A percentile compares a stretch with the other conserved stretches of the same genome.
phyloP scores from a whole-genome alignment of 1,140 invertebrate species.

The Amphibalanus amphitrite region DNA sequence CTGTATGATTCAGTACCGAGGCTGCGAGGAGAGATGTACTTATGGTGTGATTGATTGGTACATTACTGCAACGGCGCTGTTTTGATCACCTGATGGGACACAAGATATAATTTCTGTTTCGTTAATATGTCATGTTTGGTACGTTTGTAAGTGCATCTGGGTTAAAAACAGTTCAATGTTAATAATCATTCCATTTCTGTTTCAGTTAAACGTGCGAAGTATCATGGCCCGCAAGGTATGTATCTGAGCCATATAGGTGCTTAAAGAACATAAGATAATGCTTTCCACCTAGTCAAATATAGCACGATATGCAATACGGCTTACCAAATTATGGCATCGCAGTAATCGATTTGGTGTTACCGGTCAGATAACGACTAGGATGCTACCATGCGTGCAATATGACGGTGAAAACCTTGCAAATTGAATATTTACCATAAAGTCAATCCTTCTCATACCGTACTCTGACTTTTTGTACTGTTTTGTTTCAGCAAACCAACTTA shows the following conservation, averaged over 20 bases:
- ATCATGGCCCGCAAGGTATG: neutral
- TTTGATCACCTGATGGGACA: no score
- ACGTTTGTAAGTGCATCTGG: no score
- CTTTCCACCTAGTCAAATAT: no score
- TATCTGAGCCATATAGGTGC: neutral
- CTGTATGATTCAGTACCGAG: no score
- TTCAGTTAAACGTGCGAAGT: neutral
- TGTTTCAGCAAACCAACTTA: conserved; percentile 51
- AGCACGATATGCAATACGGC: no score
- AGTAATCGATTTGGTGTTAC: conserved; percentile 4
- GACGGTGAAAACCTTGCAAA: neutral
- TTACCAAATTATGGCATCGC: neutral
- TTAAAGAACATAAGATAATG: no score
- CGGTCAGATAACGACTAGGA: neutral
- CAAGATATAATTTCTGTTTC: no score
- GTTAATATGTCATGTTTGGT: no score
- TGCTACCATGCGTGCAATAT: neutral
- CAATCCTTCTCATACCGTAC: neutral
- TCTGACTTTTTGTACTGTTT: conserved; percentile 17
- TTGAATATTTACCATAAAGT: neutral
- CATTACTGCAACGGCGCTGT: no score
- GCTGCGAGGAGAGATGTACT: no score
- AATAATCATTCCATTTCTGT: neutral
- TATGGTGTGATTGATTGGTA: no score
- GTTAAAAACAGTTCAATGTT: no score